phyloP scores from a whole-genome alignment of 2,888 invertebrate species.

The Cataglyphis albicans region DNA sequence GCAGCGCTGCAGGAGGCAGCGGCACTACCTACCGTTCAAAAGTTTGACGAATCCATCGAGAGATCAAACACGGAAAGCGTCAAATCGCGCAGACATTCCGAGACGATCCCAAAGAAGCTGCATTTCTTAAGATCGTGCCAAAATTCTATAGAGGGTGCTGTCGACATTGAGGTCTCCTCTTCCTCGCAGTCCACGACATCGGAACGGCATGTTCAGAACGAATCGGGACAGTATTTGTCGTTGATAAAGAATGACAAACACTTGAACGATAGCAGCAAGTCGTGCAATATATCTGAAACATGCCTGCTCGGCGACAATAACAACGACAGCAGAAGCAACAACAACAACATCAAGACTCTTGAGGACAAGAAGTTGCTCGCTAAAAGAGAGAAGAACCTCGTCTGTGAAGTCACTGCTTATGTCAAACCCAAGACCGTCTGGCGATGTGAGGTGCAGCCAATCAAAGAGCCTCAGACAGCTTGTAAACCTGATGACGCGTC shows the following conservation, averaged over 20 bases:
- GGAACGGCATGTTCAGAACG: not conserved
- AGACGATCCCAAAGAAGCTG: conserved; percentile 69
- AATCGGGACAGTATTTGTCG: conserved; percentile 8
- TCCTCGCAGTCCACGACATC: conserved; percentile 34
- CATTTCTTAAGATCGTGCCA: conserved; percentile 79
- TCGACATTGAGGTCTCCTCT: conserved; percentile 42
- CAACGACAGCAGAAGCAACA: conserved; percentile 68
- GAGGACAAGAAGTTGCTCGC: conserved; percentile 30
- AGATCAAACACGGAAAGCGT: conserved; percentile 72
- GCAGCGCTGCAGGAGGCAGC: conserved; percentile 76
- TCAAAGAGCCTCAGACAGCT: conserved; percentile 30
- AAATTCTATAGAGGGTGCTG: conserved; percentile 50
- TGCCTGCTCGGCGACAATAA: conserved; percentile 62
- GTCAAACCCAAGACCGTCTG: conserved; percentile 27
- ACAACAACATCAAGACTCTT: conserved; percentile 62
- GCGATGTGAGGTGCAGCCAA: conserved; percentile 10
- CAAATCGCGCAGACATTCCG: conserved; percentile 53
- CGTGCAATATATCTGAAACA: conserved; percentile 49
- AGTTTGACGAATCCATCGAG: conserved; percentile 63
- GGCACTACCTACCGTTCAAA: conserved; percentile 41
- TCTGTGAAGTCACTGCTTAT: conserved; percentile 21
- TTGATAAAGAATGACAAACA: not conserved
- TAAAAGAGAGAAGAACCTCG: conserved; percentile 58
- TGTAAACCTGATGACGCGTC: conserved; percentile 51
- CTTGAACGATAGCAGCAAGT: not conserved